Conservation (phyloP, 2,888 invertebrate species). For the Sesamia inferens region DNA sequence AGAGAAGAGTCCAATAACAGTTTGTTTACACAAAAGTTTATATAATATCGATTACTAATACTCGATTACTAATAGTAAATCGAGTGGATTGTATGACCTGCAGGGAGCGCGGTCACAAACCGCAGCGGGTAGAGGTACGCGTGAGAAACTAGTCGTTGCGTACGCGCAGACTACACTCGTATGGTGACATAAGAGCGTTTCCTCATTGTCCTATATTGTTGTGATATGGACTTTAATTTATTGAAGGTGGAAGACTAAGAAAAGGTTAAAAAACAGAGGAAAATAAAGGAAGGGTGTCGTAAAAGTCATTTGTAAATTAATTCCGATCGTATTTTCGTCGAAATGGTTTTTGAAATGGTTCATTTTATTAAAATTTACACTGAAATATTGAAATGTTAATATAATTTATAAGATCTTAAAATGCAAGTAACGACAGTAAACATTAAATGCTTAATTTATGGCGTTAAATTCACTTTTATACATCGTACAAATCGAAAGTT, state of each 20-base stretch:
- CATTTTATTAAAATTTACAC: slow-evolving; percentile 30
- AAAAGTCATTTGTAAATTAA: slow-evolving; percentile 23
- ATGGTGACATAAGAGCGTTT: slow-evolving; percentile 46
- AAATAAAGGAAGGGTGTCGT: slow-evolving; percentile 23
- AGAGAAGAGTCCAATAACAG: neutral
- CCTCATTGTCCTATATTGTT: slow-evolving; percentile 39
- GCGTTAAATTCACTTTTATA: slow-evolving; percentile 37
- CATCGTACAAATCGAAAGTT: slow-evolving; percentile 1
- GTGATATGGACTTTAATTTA: neutral
- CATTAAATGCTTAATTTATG: slow-evolving; percentile 50
- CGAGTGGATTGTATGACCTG: slow-evolving; percentile 49
- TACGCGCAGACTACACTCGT: slow-evolving; percentile 21
- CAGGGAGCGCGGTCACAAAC: slow-evolving; percentile 58
- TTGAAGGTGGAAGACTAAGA: neutral
- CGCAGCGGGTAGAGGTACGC: slow-evolving; percentile 61
- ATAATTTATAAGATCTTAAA: slow-evolving; percentile 46
- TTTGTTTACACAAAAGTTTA: slow-evolving; percentile 16
- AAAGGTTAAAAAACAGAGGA: neutral
- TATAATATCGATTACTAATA: slow-evolving; percentile 13
- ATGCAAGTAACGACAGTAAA: slow-evolving; percentile 34
- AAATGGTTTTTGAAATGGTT: slow-evolving; percentile 31
- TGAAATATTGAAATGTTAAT: slow-evolving; percentile 46
- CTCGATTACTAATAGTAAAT: slow-evolving; percentile 35
- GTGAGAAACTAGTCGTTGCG: slow-evolving; percentile 63
- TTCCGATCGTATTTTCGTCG: slow-evolving; percentile 25